These are phyloP conservation scores for Peucedramus taeniatus DNA, from an alignment of 2,113 vertebrate species.

Conservation along the genomic window DNA sequence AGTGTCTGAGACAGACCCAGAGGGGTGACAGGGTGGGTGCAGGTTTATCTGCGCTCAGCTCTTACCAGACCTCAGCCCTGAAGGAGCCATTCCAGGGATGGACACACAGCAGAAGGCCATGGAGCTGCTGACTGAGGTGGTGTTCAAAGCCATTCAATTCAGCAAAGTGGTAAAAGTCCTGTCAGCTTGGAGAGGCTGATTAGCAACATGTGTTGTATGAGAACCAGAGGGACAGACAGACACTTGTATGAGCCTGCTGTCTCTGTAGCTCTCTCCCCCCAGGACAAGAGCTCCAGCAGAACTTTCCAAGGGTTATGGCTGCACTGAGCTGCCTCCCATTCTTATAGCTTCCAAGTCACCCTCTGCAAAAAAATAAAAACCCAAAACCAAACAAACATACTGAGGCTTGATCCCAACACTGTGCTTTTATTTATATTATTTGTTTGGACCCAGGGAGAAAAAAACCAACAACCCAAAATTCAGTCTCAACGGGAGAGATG, in stretches of 20 bases:
- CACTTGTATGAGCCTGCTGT: background rate
- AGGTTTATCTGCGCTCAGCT: background rate
- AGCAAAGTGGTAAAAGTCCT: background rate
- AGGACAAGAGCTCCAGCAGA: background rate
- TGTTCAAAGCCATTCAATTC: background rate
- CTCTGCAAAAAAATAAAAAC: background rate
- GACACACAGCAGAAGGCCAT: background rate
- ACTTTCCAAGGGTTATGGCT: background rate
- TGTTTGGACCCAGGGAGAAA: background rate
- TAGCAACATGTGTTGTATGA: background rate
- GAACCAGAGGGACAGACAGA: background rate
- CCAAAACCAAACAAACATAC: background rate
- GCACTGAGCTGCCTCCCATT: background rate
- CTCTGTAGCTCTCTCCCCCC: background rate
- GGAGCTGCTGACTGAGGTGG: background rate
- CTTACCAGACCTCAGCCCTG: background rate
- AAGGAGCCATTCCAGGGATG: background rate
- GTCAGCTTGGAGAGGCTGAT: background rate
- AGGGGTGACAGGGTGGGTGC: background rate
- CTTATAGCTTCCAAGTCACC: background rate
- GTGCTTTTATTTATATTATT: slow-evolving; percentile 31
- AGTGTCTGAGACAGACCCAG: background rate
- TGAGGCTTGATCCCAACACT: background rate
- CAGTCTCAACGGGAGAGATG: background rate
- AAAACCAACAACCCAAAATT: background rate